Base-by-base conservation (phyloP, 2,888 invertebrate species). In the Leucania comma region DNA sequence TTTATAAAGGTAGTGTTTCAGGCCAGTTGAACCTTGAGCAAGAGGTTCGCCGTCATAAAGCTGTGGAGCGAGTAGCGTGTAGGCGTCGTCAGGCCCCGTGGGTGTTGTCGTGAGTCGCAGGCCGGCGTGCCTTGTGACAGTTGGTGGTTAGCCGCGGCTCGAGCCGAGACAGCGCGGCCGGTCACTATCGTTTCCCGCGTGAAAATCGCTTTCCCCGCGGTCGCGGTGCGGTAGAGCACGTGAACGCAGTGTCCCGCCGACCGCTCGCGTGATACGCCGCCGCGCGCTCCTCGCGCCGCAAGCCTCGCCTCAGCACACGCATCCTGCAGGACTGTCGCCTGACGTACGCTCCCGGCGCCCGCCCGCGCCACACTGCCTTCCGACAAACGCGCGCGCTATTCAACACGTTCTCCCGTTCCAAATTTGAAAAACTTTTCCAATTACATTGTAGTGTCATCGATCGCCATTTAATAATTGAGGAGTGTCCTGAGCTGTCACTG, bases 191-290 rank as follows among this genome's bases (percentile, higher is more conserved):
- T 94, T 95, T 94, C 94, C 94, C 94, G 94, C 94, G 94, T 94
- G 95, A 92, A 95, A 96, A 96, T 90, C 92, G 94, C 93, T 95
- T 95, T 95, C 95, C 95, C 94, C 92, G 93, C 93, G 92, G 90
- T 89, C 90, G 92, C 90, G 88, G 90, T 87, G 89, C 86, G 87
- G 87, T 84, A 83, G 87, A 91, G 89, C 94, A 95, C 95, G 95
- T 94, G 95, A 93, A 90, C 93, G 92, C 95, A 96, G 95, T 96
- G 95, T 94, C 95, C 94, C 94, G 93, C 88, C 95, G 93, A 91
- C 95, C 95, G 95, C 94, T 93, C 94, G 95, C 93, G 93, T 93
- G 95, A 94, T 91, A 92, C 94, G 93, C 94, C 95, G 57, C 54
- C 54, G 54, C 54, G 93, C 94, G 93, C 92, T 87, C 89, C 85